Conservation (phyloP, 2,888 invertebrate species). For the Andrena flavipes region DNA sequence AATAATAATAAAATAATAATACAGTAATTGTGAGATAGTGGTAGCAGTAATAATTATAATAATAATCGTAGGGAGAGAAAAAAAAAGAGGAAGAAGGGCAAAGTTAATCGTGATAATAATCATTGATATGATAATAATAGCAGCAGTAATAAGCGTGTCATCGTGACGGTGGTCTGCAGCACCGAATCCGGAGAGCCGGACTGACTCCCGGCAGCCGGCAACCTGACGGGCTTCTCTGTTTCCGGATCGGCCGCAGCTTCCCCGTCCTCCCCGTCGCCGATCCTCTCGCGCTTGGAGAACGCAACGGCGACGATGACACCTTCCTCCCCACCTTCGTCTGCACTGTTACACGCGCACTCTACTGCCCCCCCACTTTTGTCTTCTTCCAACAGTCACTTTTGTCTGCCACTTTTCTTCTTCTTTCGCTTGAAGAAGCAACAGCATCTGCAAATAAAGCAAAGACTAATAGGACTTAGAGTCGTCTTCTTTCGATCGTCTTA, state of each 20-base stretch:
- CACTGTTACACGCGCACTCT: slow-evolving; percentile 82
- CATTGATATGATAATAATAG: slow-evolving; percentile 70
- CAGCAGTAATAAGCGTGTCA: slow-evolving; percentile 79
- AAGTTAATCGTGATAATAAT: slow-evolving; percentile 71
- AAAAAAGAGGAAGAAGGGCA: slow-evolving; percentile 62
- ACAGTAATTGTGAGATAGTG: slow-evolving; percentile 66
- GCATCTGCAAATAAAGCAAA: slow-evolving; percentile 91
- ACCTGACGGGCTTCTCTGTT: slow-evolving; percentile 87
- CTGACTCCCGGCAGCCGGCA: slow-evolving; percentile 88
- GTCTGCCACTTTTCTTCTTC: slow-evolving; percentile 98
- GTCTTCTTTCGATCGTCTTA: slow-evolving; percentile 69
- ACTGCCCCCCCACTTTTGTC: slow-evolving; percentile 87
- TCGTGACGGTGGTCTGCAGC: slow-evolving; percentile 84
- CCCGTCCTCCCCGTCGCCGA: slow-evolving; percentile 31
- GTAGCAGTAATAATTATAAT: slow-evolving; percentile 73
- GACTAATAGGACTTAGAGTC: slow-evolving; percentile 84
- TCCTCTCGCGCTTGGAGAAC: slow-evolving; percentile 24
- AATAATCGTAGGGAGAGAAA: slow-evolving; percentile 62
- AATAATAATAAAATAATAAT: slow-evolving; percentile 71
- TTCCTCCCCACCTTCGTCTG: slow-evolving; percentile 63
- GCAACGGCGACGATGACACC: slow-evolving; percentile 38
- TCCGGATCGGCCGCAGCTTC: slow-evolving; percentile 68
- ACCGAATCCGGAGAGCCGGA: slow-evolving; percentile 88
- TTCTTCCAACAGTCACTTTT: slow-evolving; percentile 94
- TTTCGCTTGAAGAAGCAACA: slow-evolving; percentile 99